These are phyloP conservation scores for Nysson spinosus DNA, from an alignment of 2,888 invertebrate genomes.

Conservation along the genomic window DNA sequence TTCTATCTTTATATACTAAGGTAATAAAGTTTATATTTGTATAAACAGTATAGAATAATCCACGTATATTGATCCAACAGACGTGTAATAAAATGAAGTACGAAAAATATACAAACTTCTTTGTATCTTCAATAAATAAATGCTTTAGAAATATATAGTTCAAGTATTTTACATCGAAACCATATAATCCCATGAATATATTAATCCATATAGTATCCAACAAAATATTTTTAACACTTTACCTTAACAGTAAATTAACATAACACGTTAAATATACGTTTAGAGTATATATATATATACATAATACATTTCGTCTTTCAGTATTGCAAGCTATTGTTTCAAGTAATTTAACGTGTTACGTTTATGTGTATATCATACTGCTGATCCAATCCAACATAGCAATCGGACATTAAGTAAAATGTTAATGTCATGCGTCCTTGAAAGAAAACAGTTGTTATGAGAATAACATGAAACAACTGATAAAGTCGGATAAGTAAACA, in stretches of 20 bases:
- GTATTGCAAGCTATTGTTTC: slow-evolving; percentile 14
- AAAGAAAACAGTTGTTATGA: slow-evolving; percentile 56
- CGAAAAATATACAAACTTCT: slow-evolving; percentile 41
- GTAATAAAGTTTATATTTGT: slow-evolving; percentile 52
- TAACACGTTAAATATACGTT: not conserved
- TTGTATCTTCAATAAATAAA: slow-evolving; percentile 35
- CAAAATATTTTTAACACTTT: slow-evolving; percentile 9
- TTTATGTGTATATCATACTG: slow-evolving; percentile 83
- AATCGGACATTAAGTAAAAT: slow-evolving; percentile 93
- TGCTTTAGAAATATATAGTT: slow-evolving; percentile 12
- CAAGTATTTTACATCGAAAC: not conserved
- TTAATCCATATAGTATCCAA: slow-evolving; percentile 10
- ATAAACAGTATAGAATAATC: slow-evolving; percentile 40
- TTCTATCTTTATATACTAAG: slow-evolving; percentile 53
- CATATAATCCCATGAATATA: slow-evolving; percentile 4
- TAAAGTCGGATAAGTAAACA: slow-evolving; percentile 6
- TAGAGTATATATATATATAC: not conserved
- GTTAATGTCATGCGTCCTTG: slow-evolving; percentile 87
- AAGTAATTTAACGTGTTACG: slow-evolving; percentile 60
- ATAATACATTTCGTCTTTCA: slow-evolving; percentile 11
- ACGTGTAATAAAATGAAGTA: slow-evolving; percentile 42
- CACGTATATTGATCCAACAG: slow-evolving; percentile 39
- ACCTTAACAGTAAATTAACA: slow-evolving; percentile 1
- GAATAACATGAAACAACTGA: not conserved
- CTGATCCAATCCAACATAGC: slow-evolving; percentile 95